Evolutionary conservation across 2,797 vertebrate genomes (phyloP), one percentile per base, ranked within the genome.

Genomic region (Melanogrammus aeglefinus): DNA sequence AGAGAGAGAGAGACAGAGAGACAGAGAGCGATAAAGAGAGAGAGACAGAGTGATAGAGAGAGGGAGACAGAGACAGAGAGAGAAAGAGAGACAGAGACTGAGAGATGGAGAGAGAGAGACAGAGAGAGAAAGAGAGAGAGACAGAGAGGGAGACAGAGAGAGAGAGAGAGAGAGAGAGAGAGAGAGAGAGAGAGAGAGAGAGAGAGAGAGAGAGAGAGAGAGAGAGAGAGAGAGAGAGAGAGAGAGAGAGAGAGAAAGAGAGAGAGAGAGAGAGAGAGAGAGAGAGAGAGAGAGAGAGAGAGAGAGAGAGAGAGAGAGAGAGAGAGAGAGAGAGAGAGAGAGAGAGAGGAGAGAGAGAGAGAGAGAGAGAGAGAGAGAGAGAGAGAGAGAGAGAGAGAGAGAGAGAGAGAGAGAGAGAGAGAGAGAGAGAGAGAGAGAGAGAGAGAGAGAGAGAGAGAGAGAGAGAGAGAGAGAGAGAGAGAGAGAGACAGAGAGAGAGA

Each of bases 191-290:
- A n/a, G n/a, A n/a, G 41, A 3, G 41, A 44, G 41, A 44, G 41
- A 44, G 41, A 44, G 41, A 87, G 89, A 13, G 27, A 3, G 44
- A 57, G 44, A 27, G 27, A 85, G 83, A 57, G 18, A 1, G 51
- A 57, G 51, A 57, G 51, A 51, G 47, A 51, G 41, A 44, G 41
- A 10, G 41, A 44, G 41, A 44, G 6, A 44, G 41, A 44, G 51
- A 57, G 51, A 57, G 51, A 51, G 44, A 51, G 41, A 44, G 41
- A 2, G 41, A 44, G 41, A 44, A 0, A 44, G 41, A 44, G 41
- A 44, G 4, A 87, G 89, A 44, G 41, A 3, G 13, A 44, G 41
- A 44, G 1, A 44, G 41, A 44, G 41, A 44, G 41, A 87, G 89
- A 14, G 27, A 4, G 47, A 57, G 47, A 27, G 27, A 84, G 83